Evolutionary conservation across 1,140 invertebrate genomes (phyloP).

Genomic region (Platorchestia sp.): DNA sequence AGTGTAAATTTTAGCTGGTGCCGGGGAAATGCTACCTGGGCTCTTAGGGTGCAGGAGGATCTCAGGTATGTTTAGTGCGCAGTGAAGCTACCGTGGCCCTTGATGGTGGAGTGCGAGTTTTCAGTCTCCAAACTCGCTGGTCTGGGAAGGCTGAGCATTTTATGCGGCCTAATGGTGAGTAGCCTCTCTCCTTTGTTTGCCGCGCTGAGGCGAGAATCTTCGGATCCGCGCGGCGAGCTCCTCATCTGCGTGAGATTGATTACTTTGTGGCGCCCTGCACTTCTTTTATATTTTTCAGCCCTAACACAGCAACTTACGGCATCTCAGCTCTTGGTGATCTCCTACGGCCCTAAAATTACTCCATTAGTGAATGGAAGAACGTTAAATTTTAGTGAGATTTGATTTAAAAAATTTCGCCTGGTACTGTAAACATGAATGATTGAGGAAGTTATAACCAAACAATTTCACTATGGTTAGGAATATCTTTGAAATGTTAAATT

Average conservation of each 20-base stretch:
- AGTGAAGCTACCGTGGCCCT: too few species aligned
- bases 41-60: too few species aligned
- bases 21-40: too few species aligned
- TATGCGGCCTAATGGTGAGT: neutral
- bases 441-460: too few species aligned
- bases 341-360: neutral
- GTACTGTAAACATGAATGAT: too few species aligned
- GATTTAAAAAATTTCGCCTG: too few species aligned
- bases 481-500: too few species aligned
- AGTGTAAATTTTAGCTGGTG: too few species aligned
- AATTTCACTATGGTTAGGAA: too few species aligned
- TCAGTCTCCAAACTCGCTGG: neutral
- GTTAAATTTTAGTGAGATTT: neutral
- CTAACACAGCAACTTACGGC: neutral
- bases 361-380: neutral
- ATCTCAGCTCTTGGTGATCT: neutral
- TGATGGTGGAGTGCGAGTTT: neutral
- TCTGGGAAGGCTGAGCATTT: neutral
- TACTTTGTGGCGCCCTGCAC: neutral
- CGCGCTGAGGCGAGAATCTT: neutral
- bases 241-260: slow-evolving; percentile 30
- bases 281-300: neutral
- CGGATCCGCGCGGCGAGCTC: neutral
- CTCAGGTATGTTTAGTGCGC: too few species aligned
- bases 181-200: neutral